Evolutionary conservation across 2,888 invertebrate genomes (phyloP), one percentile per base, ranked within the genome.

Genomic region (Temnothorax unifasciatus): DNA sequence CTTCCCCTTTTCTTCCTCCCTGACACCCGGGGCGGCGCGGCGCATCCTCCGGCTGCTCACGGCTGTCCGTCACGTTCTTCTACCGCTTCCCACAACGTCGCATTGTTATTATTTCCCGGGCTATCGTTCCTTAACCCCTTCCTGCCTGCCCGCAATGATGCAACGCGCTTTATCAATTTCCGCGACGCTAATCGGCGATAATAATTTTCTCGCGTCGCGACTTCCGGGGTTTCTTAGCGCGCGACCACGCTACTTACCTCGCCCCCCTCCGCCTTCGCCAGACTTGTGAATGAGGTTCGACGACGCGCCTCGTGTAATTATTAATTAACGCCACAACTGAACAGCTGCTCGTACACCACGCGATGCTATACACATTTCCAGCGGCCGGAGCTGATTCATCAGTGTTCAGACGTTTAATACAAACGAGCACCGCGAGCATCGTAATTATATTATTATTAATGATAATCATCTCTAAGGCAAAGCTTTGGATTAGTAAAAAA

Each of bases 181-280:
- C 89, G 85, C 90, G 83, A 87, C 82, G 81, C 84, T 86, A 90
- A 90, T 90, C 89, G 90, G 84, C 87, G 90, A 73, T 90, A 87
- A 86, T 89, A 86, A 89, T 89, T 90, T 86, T 89, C 90, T 90
- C 90, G 90, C 83, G 71, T 57, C 75, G 84, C 74, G 47, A 79
- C 90, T 90, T 90, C 89, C 89, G 89, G 89, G 89, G 83, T 90
- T 86, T 71, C 73, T 71, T 77, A 25, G 11, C 57, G 34, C 47
- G 21, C 54, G 38, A 47, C 50, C 47, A 41, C 41, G 73, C 57
- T 64, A 83, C 79, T 79, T 59, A 79, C 21, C 59, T 64, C 75
- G 9, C 57, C 76, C 38, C 38, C 52, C 75, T 29, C 44, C 18
- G 38, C 50, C 47, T 82, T 50, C 50, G 76, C 50, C 61, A 29